Percentiles rank a stretch among this genome's conserved stretches.
phyloP scores from a whole-genome alignment of 2,113 vertebrate genomes.

The Chaenogobius annularis region DNA sequence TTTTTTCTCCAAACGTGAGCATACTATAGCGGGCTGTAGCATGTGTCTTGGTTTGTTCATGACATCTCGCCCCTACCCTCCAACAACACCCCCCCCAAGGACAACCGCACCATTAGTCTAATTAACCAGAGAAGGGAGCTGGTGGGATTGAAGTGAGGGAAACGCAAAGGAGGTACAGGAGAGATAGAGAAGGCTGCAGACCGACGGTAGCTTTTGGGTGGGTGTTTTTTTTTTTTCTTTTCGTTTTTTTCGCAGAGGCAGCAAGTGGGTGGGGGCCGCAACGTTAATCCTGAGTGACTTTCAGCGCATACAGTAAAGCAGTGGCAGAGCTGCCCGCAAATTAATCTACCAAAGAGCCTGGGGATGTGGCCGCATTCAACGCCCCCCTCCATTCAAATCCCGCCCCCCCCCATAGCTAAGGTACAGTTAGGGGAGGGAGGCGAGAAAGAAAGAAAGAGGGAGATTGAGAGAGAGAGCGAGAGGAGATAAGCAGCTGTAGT shows the following conservation, averaged over 20 bases:
- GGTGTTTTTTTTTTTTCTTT: constrained; percentile 31
- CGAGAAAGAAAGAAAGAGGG: too few relatives aligned
- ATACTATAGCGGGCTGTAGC: neutral
- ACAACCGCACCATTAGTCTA: constrained; percentile 68
- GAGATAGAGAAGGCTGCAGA: constrained; percentile 41
- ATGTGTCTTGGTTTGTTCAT: constrained; percentile 16
- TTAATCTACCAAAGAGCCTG: constrained; percentile 77
- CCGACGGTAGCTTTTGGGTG: constrained; percentile 36
- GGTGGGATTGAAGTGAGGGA: constrained; percentile 51
- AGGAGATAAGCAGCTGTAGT: constrained; percentile 49
- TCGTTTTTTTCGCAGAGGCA: constrained; percentile 56
- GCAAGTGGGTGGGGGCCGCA: constrained; percentile 54
- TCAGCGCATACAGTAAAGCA: constrained; percentile 71
- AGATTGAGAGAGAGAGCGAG: neutral
- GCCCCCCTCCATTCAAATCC: neutral
- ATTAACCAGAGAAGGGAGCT: constrained; percentile 63
- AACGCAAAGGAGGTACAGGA: constrained; percentile 13
- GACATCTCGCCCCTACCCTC: constrained; percentile 45
- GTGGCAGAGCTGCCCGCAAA: constrained; percentile 58
- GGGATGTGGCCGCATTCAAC: constrained; percentile 30
- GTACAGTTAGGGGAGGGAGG: constrained; percentile 17
- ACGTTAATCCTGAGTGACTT: constrained; percentile 77
- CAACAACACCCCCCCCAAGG: constrained; percentile 64
- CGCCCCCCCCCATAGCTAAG: too few relatives aligned
- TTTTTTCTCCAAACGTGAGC: neutral